Percentiles rank a stretch among this genome's conserved stretches.
Evolutionary conservation across 1,140 invertebrate species (phyloP).

Genomic region (Paraescarpia echinospica): DNA sequence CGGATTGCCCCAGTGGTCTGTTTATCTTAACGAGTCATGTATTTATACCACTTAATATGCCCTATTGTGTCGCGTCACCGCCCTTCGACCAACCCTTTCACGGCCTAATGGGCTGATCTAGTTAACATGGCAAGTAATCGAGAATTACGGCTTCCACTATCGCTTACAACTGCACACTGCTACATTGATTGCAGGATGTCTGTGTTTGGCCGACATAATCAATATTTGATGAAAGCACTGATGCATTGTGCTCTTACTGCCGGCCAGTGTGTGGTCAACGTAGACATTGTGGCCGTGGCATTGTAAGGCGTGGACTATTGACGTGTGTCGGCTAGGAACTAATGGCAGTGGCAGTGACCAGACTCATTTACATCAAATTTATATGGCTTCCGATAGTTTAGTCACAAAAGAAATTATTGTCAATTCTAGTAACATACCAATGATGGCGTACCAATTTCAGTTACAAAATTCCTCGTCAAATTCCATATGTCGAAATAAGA

Average conservation of each 20-base stretch:
- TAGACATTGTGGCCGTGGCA: neutral
- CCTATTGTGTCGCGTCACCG: neutral
- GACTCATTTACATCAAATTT: no score
- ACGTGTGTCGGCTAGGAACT: neutral
- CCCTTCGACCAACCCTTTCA: neutral
- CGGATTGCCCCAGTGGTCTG: neutral
- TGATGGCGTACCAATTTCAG: no score
- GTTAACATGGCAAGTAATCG: neutral
- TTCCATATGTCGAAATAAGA: no score
- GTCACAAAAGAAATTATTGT: no score
- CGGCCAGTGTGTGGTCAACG: neutral
- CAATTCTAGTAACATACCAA: no score
- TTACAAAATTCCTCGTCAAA: no score
- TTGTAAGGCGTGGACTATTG: neutral
- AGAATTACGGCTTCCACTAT: neutral
- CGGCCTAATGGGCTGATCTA: neutral
- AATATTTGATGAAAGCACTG: slow-evolving; percentile 1
- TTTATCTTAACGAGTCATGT: neutral
- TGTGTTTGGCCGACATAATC: neutral
- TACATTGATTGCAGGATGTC: no score
- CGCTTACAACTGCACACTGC: neutral
- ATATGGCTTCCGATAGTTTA: no score
- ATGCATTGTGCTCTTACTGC: neutral
- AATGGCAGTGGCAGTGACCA: neutral
- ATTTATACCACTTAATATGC: neutral